phyloP scores from a whole-genome alignment of 1,140 invertebrate species.

The Halotydeus destructor region DNA sequence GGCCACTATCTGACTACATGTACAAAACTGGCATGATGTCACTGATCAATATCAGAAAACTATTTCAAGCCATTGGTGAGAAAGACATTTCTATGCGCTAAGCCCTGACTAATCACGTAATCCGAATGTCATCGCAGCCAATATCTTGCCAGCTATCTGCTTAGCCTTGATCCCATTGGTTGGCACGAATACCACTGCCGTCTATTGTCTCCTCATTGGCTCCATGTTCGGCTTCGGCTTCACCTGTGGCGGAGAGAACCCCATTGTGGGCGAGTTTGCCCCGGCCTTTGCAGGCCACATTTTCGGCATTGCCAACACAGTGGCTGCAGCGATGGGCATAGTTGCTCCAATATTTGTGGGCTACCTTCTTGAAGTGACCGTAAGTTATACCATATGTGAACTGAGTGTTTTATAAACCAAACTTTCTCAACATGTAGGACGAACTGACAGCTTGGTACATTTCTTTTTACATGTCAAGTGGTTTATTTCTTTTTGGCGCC shows the following conservation, averaged over 20 bases:
- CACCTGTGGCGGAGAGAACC: slow-evolving; percentile 15
- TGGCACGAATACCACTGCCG: slow-evolving; percentile 7
- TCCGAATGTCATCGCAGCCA: too few relatives aligned
- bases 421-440: too few relatives aligned
- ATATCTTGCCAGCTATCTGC: neutral
- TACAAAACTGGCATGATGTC: neutral
- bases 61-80: slow-evolving; percentile 17
- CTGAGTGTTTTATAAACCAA: too few relatives aligned
- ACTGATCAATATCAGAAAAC: slow-evolving; percentile 16
- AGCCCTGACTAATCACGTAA: too few relatives aligned
- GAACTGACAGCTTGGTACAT: too few relatives aligned
- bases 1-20: too few relatives aligned
- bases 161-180: slow-evolving; percentile 9
- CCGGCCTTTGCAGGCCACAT: slow-evolving; percentile 4
- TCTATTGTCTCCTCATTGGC: slow-evolving; percentile 10
- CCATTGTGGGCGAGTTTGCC: slow-evolving; percentile 11
- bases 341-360: slow-evolving; percentile 3
- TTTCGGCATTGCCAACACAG: slow-evolving; percentile 7
- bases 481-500: too few relatives aligned
- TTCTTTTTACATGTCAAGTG: too few relatives aligned
- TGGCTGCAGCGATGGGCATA: slow-evolving; percentile 6
- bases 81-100: slow-evolving; percentile 12
- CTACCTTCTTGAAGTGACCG: slow-evolving; percentile 1
- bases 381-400: neutral
- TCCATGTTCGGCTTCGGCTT: slow-evolving; percentile 15